Percentiles rank a stretch among this genome's conserved stretches.
Conservation (phyloP, 2,888 invertebrate species). For the Drosophila picticornis region DNA sequence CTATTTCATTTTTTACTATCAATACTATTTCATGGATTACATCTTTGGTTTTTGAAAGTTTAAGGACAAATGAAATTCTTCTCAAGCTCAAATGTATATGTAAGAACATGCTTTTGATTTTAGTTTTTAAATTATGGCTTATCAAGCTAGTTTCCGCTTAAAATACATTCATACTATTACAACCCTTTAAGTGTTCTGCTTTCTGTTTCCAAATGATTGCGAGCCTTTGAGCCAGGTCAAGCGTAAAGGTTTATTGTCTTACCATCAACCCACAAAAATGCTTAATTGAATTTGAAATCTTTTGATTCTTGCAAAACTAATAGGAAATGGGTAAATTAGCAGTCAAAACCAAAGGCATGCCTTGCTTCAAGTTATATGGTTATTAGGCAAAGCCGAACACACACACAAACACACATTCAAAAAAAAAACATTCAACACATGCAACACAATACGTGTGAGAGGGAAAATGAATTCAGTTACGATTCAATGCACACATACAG, state of each 20-base stretch:
- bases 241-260: constrained; percentile 27
- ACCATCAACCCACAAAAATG: constrained; percentile 54
- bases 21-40: neutral
- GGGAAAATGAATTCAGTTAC: constrained; percentile 43
- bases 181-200: neutral
- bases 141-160: neutral
- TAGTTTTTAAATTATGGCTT: neutral
- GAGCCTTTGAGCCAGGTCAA: constrained; percentile 19
- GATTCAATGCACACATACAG: constrained; percentile 59
- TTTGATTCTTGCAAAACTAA: constrained; percentile 48
- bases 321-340: constrained; percentile 63
- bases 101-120: neutral
- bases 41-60: neutral
- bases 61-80: neutral
- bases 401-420: constrained; percentile 4
- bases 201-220: constrained; percentile 22
- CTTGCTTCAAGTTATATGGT: constrained; percentile 32
- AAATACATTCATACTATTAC: neutral
- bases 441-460: constrained; percentile 9
- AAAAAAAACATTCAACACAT: neutral
- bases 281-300: constrained; percentile 57
- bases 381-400: constrained; percentile 12
- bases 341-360: constrained; percentile 38
- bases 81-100: neutral
- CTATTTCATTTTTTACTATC: neutral